These are phyloP conservation scores for Laticauda laticaudata DNA, from an alignment of 2,113 vertebrate species.

Conservation along the genomic window DNA sequence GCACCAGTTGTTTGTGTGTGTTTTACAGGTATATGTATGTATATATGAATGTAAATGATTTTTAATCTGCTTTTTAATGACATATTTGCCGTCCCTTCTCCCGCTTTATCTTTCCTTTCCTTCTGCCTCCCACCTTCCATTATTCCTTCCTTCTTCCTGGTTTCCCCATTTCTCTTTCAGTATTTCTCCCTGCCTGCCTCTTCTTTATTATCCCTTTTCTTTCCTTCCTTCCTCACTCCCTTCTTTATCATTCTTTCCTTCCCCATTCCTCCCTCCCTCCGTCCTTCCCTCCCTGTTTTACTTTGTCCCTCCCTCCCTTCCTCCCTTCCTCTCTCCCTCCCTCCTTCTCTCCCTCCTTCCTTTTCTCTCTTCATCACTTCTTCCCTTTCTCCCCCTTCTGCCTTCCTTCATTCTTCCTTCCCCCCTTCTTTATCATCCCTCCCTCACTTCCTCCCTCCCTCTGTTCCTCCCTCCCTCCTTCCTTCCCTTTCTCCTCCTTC, in stretches of 20 bases:
- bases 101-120: not conserved
- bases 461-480: not conserved
- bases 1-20: constrained; percentile 1
- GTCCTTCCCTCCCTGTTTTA: not conserved
- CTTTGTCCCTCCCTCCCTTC: no score
- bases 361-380: no score
- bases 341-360: not conserved
- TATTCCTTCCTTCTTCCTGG: not conserved
- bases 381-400: not conserved
- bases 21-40: not conserved
- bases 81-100: not conserved
- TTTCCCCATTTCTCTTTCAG: not conserved
- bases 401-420: not conserved
- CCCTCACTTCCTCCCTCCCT: no score
- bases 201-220: not conserved
- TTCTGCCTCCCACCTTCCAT: not conserved
- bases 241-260: not conserved
- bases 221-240: not conserved
- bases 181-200: not conserved
- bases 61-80: constrained; percentile 10
- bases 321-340: no score
- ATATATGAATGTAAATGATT: not conserved
- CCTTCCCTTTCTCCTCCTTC: no score
- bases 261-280: not conserved
- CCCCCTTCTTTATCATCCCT: not conserved